phyloP scores from a whole-genome alignment of 2,797 vertebrate genomes.

The Miichthys miiuy region DNA sequence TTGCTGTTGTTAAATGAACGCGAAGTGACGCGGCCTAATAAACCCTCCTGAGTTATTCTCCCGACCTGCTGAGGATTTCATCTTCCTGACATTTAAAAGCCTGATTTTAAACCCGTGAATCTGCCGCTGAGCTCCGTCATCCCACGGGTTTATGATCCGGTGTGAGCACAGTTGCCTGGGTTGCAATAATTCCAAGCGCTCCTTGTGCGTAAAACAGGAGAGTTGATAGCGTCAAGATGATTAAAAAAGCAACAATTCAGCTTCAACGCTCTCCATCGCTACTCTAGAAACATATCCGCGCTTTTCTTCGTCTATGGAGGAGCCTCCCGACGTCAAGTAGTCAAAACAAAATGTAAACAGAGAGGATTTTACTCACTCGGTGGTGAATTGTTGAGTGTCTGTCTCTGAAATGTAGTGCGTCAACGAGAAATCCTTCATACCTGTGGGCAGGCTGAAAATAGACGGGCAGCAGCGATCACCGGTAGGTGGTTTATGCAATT shows the following conservation, averaged over 20 bases:
- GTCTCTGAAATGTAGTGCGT: constrained; percentile 58
- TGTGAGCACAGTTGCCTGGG: constrained; percentile 58
- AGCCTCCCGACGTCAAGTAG: constrained; percentile 39
- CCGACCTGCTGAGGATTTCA: constrained; percentile 64
- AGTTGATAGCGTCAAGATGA: constrained; percentile 37
- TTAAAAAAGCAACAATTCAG: constrained; percentile 5
- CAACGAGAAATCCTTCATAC: constrained; percentile 63
- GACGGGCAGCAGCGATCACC: constrained; percentile 34
- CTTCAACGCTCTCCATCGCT: constrained; percentile 5
- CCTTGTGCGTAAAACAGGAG: constrained; percentile 73
- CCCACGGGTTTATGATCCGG: constrained; percentile 39
- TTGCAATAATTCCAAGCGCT: constrained; percentile 56
- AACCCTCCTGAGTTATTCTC: constrained; percentile 67
- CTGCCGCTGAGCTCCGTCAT: constrained; percentile 54
- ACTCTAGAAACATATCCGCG: constrained; percentile 13
- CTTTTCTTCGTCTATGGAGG: not conserved
- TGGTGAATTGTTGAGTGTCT: constrained; percentile 30
- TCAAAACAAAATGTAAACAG: constrained; percentile 53
- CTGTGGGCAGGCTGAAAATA: constrained; percentile 50
- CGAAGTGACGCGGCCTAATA: constrained; percentile 61
- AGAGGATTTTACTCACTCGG: constrained; percentile 45
- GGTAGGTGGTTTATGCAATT: constrained; percentile 29
- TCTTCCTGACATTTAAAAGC: constrained; percentile 58
- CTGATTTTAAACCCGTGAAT: constrained; percentile 33
- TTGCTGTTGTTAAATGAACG: constrained; percentile 55